Base-by-base conservation (phyloP, 2,113 vertebrate species). In the Sturnira hondurensis region DNA sequence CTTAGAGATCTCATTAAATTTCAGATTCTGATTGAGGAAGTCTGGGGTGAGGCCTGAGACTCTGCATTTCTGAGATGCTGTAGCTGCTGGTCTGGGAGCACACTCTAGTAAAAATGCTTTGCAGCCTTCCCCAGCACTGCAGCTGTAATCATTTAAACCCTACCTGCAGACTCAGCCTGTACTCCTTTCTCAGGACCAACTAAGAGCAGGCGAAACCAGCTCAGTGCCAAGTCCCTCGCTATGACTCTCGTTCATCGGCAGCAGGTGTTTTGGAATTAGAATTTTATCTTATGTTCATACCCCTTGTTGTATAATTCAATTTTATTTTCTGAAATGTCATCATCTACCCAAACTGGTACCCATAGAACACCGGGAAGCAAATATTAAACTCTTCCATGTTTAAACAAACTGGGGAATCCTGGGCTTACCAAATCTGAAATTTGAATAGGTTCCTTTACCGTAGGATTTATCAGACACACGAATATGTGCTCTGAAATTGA, bases 361-460 rank as follows among this genome's bases (percentile, higher is more conserved):
- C 73, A 28, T 7, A 92, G 83, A 93, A 58, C 45, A 70, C n/a
- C 38, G 31, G 16, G 56, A 95, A 96, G 31, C 47, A 93, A 93
- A 94, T 52, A 92, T 9, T 56, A 95, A 92, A 26, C 19, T 84
- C 28, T 61, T 28, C 22, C 28, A 31, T 52, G 31, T 81, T 96
- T 96, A 92, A 96, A 71, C 80, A 78, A 93, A 81, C 80, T 76
- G 56, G 58, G 77, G 80, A 70, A 65, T 86, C 47, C 63, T 70
- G 58, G 36, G 38, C 63, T 70, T 86, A 93, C 41, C 20, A 43
- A 88, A 93, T 50, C 41, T 63, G 47, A 93, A 87, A 92, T 95
- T 71, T 88, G 68, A 88, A 63, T 93, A 61, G 8, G 3, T 70
- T 81, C 93, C 52, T 93, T 92, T 74, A 63, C 50, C 58, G 1